Percentiles rank a stretch among this genome's conserved stretches.
Conservation (phyloP, 2,113 vertebrate genomes). For the Rhinoderma darwinii region DNA sequence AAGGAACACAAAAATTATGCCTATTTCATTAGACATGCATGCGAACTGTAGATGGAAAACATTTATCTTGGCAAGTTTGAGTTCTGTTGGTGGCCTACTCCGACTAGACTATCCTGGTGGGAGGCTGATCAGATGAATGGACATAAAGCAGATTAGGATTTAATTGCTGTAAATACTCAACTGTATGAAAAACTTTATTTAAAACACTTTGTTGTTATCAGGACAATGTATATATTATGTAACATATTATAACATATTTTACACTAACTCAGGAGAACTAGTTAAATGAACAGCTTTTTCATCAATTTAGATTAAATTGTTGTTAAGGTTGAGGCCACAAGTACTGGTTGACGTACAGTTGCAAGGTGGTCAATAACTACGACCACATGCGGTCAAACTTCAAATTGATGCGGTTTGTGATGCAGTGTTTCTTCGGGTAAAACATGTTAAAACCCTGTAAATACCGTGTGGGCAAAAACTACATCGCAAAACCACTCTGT, state of each 20-base stretch:
- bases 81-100: conserved; percentile 74
- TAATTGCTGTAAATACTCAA: conserved; percentile 45
- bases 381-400: no score
- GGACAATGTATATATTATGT: neutral
- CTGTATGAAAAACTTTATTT: neutral
- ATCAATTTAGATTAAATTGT: neutral
- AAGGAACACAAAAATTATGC: conserved; percentile 73
- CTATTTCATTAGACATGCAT: conserved; percentile 74
- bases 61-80: conserved; percentile 77
- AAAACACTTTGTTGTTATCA: neutral
- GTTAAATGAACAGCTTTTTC: neutral
- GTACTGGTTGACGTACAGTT: neutral
- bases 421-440: no score
- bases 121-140: conserved; percentile 61
- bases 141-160: conserved; percentile 65
- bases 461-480: no score
- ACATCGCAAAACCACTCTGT: no score
- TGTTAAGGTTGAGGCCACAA: neutral
- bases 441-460: no score
- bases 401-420: no score
- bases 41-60: conserved; percentile 76
- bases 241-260: conserved; percentile 9
- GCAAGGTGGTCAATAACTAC: no score
- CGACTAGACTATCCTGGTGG: conserved; percentile 69
- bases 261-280: neutral